Base-by-base conservation (phyloP, 2,888 invertebrate genomes). In the Eulithis testata region DNA sequence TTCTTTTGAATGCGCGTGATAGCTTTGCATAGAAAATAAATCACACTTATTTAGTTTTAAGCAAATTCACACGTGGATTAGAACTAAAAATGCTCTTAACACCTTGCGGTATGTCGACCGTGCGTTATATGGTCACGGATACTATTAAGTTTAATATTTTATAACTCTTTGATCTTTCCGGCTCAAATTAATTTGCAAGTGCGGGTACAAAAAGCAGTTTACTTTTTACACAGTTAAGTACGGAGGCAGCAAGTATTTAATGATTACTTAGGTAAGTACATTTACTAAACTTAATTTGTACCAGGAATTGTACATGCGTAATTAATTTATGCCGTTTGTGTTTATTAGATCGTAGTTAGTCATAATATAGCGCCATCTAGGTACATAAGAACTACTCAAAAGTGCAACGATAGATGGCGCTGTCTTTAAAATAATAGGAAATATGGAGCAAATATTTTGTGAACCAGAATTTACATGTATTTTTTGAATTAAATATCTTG, bases 141-240 rank as follows among this genome's bases (percentile, higher is more conserved):
- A 59, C 66, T 56, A 60, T 69, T 62, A 71, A 53, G 31, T 66
- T 56, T 56, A 40, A 45, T 40, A 44, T 60, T 69, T 66, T 68
- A 69, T 61, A 58, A 63, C 27, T 68, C 37, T 68, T 55, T 72
- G 72, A 75, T 73, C 68, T 74, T 60, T 60, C 72, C 74, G 73
- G 60, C 57, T 50, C 57, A 43, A 63, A 68, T 68, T 68, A 54
- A 72, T 70, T 72, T 67, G 66, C 69, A 61, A 68, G 63, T 66
- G 61, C 62, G 62, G 44, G 59, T 54, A 60, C 59, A 65, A 65
- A 73, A 71, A 69, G 27, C 21, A 5, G 12, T 11, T 50, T 6
- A 36, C 9, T 56, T 21, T 51, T 53, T 57, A 40, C 11, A 14
- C 12, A n/a, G 14, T 21, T 44, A 21, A 21, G 21, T 37, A 49